A percentile compares a stretch with the other conserved stretches of the same genome.
Conservation (phyloP, 2,888 invertebrate genomes). For the Stenchaetothrips biformis region DNA sequence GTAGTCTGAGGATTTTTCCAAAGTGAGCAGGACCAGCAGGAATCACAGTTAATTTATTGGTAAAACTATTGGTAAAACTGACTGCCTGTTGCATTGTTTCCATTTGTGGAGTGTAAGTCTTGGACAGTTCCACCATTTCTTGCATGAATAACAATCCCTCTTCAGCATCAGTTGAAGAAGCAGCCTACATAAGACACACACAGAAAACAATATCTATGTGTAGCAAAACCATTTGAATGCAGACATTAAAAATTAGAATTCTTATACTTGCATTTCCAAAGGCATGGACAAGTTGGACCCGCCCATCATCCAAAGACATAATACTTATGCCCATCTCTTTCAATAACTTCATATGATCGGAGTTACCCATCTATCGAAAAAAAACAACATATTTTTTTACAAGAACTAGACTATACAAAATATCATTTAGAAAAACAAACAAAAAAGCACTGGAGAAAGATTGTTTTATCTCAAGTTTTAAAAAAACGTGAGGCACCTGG, state of each 20-base stretch:
- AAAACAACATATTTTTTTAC: not conserved
- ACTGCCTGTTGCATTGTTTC: slow-evolving; percentile 56
- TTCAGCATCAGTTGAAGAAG: slow-evolving; percentile 77
- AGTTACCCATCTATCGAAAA: slow-evolving; percentile 63
- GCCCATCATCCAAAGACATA: slow-evolving; percentile 79
- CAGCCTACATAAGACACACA: slow-evolving; percentile 58
- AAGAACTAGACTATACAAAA: slow-evolving; percentile 25
- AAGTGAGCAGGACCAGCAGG: slow-evolving; percentile 89
- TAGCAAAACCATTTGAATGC: slow-evolving; percentile 32
- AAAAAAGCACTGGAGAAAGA: not conserved
- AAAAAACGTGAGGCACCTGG: slow-evolving; percentile 17
- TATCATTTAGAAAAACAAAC: slow-evolving; percentile 24
- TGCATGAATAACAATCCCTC: slow-evolving; percentile 94
- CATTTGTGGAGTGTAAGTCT: slow-evolving; percentile 54
- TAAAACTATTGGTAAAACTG: slow-evolving; percentile 44
- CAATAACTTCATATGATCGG: slow-evolving; percentile 79
- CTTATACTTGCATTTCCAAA: slow-evolving; percentile 68
- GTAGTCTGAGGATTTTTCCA: slow-evolving; percentile 64
- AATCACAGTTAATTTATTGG: slow-evolving; percentile 46
- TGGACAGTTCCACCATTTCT: slow-evolving; percentile 90
- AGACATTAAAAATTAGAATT: slow-evolving; percentile 15
- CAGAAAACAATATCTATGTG: not conserved
- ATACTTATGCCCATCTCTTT: slow-evolving; percentile 94
- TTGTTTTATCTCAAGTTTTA: not conserved
- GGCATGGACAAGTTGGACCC: slow-evolving; percentile 87